Conservation (phyloP, 2,113 vertebrate genomes). For the Ifrita kowaldi region DNA sequence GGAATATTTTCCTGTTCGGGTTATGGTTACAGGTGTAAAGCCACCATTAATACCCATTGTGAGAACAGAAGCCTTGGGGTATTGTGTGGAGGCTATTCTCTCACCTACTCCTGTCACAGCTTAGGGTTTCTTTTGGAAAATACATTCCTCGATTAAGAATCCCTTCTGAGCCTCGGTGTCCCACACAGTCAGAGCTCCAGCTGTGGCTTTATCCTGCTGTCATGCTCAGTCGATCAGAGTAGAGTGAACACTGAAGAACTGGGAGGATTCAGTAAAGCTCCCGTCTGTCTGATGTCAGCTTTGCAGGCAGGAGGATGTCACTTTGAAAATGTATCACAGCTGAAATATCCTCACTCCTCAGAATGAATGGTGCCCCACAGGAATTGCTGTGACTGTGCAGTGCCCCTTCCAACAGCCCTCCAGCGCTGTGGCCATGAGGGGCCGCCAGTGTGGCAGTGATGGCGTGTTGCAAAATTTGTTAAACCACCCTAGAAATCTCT, state of each 20-base stretch:
- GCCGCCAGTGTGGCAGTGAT: too few relatives aligned
- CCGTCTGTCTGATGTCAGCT: neutral
- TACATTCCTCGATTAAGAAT: neutral
- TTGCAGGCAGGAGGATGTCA: neutral
- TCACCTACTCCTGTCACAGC: neutral
- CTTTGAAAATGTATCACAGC: neutral
- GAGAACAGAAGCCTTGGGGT: neutral
- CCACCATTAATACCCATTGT: neutral
- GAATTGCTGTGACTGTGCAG: neutral
- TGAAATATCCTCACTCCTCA: neutral
- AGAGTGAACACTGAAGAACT: neutral
- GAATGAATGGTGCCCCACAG: neutral
- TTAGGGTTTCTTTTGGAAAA: neutral
- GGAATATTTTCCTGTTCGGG: neutral
- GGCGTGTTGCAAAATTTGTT: neutral
- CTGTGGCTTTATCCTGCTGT: neutral
- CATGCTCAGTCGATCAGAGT: rapidly evolving
- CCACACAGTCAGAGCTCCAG: neutral
- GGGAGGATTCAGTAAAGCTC: neutral
- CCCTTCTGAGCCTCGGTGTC: neutral
- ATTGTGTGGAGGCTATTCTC: neutral
- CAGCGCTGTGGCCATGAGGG: neutral
- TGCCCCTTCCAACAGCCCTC: too few relatives aligned
- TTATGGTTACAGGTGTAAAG: neutral
- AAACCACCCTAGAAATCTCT: neutral